Evolutionary conservation across 2,888 invertebrate species (phyloP), one percentile per base, ranked within the genome.

Genomic region (Incurvaria masculella): DNA sequence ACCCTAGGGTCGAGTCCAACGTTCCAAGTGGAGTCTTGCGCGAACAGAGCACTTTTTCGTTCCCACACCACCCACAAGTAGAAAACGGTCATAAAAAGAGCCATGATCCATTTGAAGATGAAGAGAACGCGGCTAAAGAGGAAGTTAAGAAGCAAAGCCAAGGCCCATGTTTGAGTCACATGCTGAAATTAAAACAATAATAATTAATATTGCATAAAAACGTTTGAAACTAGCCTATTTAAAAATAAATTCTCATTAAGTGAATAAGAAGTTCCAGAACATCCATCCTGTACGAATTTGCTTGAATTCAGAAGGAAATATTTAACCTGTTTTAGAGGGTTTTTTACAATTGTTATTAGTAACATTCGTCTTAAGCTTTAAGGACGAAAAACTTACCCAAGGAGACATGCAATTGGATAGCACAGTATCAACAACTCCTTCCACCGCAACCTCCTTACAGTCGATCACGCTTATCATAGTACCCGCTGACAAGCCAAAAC

Each of bases 91-190:
- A 89, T 85, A 1, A 79, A 61, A 1, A 83, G 65, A 18, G 88
- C 89, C 45, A 90, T 81, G 1, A 85, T 58, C 58, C 93, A 81
- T 76, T 96, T 96, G 45, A 94, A 73, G 55, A 89, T 79, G 59
- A 91, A 90, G 54, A 92, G 90, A 20, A 95, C 88, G 59, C 93
- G 82, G 46, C 94, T 83, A 68, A 95, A 96, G 6, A 94, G 73
- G 58, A 92, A 93, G 55, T 87, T 87, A 61, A 89, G 82, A 17
- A 87, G 68, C 55, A 87, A 72, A 0, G 84, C 81, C 50, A 87
- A 60, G 10, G 81, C 80, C 69, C 84, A 84, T 45, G 83, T 82
- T 67, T 89, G 86, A 1, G 90, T 87, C 60, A 90, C 87, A 64
- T 91, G 89, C 93, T 92, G 74, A 51, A 81, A 81, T 51, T 54